phyloP scores from a whole-genome alignment of 2,797 vertebrate species.

The Gila robusta region DNA sequence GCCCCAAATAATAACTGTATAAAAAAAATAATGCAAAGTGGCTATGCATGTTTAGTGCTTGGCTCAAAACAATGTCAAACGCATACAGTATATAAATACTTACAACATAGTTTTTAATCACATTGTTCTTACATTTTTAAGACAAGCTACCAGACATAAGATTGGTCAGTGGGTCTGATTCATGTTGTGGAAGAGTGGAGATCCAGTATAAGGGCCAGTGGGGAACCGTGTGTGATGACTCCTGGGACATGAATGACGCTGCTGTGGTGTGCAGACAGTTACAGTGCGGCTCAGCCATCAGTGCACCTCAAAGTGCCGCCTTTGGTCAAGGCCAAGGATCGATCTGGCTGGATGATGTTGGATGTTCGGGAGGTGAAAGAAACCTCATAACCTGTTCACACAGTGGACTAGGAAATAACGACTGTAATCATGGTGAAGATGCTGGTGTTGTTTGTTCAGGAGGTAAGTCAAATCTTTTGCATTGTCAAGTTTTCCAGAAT shows the following conservation, averaged over 20 bases:
- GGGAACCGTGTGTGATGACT: slow-evolving; percentile 29
- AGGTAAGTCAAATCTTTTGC: not conserved
- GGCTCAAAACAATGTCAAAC: not conserved
- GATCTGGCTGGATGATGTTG: slow-evolving; percentile 30
- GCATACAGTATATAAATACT: not conserved
- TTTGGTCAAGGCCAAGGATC: not conserved
- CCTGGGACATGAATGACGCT: slow-evolving; percentile 18
- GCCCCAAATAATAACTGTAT: not conserved
- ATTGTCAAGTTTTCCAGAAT: too few relatives aligned
- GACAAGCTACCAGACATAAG: not conserved
- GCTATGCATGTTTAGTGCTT: not conserved
- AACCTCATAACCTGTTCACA: not conserved
- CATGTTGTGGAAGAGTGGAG: slow-evolving; percentile 33
- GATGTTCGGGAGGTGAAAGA: not conserved
- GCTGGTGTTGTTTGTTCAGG: slow-evolving; percentile 48
- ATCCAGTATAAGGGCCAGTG: not conserved
- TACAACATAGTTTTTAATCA: not conserved
- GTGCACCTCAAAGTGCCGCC: not conserved
- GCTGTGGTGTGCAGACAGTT: slow-evolving; percentile 35
- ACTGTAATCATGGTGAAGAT: slow-evolving; percentile 32
- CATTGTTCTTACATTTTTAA: not conserved
- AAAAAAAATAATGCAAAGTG: not conserved
- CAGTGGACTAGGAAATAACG: not conserved
- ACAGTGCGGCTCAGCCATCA: slow-evolving; percentile 20
- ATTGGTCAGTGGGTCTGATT: not conserved